Evolutionary conservation across 2,888 invertebrate species (phyloP).

Genomic region (Drosophila diplacantha): DNA sequence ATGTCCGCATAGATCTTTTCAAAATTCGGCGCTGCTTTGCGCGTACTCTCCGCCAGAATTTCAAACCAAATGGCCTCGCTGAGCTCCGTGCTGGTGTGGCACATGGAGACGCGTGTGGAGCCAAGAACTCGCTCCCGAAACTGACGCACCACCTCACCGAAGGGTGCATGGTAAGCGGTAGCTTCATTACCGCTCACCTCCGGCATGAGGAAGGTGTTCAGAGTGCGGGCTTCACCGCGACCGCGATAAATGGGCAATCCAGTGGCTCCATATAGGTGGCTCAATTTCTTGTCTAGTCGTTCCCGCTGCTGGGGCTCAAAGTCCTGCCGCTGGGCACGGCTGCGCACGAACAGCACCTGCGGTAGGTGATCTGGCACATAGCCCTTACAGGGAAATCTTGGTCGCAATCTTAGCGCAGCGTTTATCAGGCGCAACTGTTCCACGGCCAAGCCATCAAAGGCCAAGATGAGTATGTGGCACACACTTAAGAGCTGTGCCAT

Average conservation of each 20-base stretch:
- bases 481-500: slow-evolving; percentile 91
- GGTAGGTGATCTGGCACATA: slow-evolving; percentile 84
- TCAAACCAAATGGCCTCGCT: slow-evolving; percentile 56
- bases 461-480: slow-evolving; percentile 92
- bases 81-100: slow-evolving; percentile 43
- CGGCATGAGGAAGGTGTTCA: slow-evolving; percentile 50
- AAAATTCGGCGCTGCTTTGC: slow-evolving; percentile 41
- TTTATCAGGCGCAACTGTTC: slow-evolving; percentile 83
- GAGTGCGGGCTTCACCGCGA: slow-evolving; percentile 37
- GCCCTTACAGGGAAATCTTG: slow-evolving; percentile 76
- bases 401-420: slow-evolving; percentile 77
- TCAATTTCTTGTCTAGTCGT: slow-evolving; percentile 63
- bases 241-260: slow-evolving; percentile 60
- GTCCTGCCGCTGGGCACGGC: slow-evolving; percentile 87
- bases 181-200: slow-evolving; percentile 41
- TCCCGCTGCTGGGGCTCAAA: slow-evolving; percentile 80
- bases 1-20: slow-evolving; percentile 52
- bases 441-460: slow-evolving; percentile 93
- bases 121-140: slow-evolving; percentile 52
- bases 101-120: slow-evolving; percentile 43
- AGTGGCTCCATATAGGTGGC: slow-evolving; percentile 65
- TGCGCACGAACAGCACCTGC: slow-evolving; percentile 89
- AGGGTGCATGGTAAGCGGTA: slow-evolving; percentile 35
- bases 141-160: slow-evolving; percentile 46
- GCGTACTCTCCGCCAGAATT: slow-evolving; percentile 40